These are phyloP conservation scores for Oscheius onirici DNA, from an alignment of 2,888 invertebrate species.

Conservation along the genomic window DNA sequence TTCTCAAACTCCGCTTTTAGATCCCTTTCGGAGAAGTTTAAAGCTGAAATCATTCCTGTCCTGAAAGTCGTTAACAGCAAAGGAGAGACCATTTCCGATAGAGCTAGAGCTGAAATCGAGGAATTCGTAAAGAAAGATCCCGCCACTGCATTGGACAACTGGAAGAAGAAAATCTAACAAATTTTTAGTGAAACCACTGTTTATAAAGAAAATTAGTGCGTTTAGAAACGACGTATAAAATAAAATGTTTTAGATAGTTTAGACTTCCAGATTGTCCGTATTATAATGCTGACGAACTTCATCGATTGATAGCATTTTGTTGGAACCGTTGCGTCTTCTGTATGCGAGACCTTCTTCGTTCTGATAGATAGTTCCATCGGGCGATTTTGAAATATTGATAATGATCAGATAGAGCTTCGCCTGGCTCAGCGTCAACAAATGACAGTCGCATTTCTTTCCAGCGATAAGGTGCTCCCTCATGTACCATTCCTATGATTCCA, in stretches of 20 bases:
- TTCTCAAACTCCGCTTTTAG: slow-evolving; percentile 37
- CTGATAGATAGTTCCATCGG: slow-evolving; percentile 26
- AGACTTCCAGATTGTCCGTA: neutral
- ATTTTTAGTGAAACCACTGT: neutral
- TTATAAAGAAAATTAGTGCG: neutral
- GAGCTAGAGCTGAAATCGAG: slow-evolving; percentile 58
- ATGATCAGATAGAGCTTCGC: slow-evolving; percentile 20
- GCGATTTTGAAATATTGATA: neutral
- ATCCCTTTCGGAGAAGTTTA: slow-evolving; percentile 56
- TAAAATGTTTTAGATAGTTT: neutral
- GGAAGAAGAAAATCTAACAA: slow-evolving; percentile 16
- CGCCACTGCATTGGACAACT: slow-evolving; percentile 4
- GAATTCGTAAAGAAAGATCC: slow-evolving; percentile 26
- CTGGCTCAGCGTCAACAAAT: neutral
- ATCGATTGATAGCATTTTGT: slow-evolving; percentile 28
- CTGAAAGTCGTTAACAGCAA: slow-evolving; percentile 54
- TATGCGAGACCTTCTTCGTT: slow-evolving; percentile 35
- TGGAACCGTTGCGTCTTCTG: slow-evolving; percentile 33
- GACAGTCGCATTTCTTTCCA: slow-evolving; percentile 7
- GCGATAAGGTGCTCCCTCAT: slow-evolving; percentile 16
- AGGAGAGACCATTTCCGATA: slow-evolving; percentile 60
- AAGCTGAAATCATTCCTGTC: slow-evolving; percentile 59
- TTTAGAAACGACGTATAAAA: neutral
- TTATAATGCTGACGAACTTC: slow-evolving; percentile 16
- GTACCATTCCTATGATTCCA: slow-evolving; percentile 21